Percentiles rank a stretch among this genome's conserved stretches.
These are phyloP conservation scores for Gadus macrocephalus DNA, from an alignment of 2,113 vertebrate genomes.

Conservation along the genomic window DNA sequence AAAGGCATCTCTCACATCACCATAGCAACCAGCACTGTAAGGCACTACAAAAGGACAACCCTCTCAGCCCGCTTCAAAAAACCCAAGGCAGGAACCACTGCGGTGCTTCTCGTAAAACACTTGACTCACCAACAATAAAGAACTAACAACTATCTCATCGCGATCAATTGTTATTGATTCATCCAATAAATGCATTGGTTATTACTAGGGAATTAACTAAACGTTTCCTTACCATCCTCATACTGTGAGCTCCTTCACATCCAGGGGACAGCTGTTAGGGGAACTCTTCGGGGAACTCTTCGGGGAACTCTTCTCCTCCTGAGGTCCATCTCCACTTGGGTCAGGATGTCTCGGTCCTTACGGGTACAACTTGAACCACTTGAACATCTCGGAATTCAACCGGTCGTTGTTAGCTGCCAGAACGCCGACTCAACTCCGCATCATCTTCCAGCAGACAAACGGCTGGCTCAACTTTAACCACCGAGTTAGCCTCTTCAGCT, in stretches of 20 bases:
- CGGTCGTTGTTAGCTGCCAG: not conserved
- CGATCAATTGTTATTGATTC: not conserved
- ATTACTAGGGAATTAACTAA: not conserved
- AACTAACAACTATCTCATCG: not conserved
- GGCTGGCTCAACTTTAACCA: constrained; percentile 39
- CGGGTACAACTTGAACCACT: constrained; percentile 19
- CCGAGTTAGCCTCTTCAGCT: constrained; percentile 50
- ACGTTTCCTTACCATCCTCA: constrained; percentile 58
- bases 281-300: constrained; percentile 23
- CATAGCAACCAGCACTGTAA: constrained; percentile 62
- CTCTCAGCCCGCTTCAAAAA: constrained; percentile 32
- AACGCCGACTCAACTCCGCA: constrained; percentile 18
- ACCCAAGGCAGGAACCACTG: constrained; percentile 7
- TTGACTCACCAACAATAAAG: not conserved
- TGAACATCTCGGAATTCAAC: not conserved
- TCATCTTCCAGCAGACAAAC: constrained; percentile 38
- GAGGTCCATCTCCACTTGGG: constrained; percentile 3
- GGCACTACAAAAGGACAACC: constrained; percentile 17
- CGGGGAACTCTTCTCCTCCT: constrained; percentile 20
- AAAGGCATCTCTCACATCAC: constrained; percentile 61
- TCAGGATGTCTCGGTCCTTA: constrained; percentile 34
- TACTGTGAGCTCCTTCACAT: constrained; percentile 46
- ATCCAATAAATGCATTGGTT: no score
- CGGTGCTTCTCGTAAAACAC: not conserved
- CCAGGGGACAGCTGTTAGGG: constrained; percentile 51